phyloP scores from a whole-genome alignment of 2,888 invertebrate genomes.

The Agonopterix heracliana region DNA sequence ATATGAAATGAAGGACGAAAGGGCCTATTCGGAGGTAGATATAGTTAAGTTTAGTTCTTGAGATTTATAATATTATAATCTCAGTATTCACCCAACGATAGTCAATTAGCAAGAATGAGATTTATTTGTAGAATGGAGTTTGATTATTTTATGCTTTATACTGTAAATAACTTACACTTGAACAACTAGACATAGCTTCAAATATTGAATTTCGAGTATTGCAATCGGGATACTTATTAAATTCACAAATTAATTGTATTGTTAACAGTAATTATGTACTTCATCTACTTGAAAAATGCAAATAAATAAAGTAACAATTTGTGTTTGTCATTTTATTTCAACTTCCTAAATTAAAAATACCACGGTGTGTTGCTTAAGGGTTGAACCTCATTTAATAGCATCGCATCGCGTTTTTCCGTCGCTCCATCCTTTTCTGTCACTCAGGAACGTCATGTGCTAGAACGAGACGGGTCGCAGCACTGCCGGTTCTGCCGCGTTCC shows the following conservation, averaged over 20 bases:
- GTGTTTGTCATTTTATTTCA: constrained; percentile 13
- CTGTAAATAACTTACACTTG: constrained; percentile 52
- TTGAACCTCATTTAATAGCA: too few relatives aligned
- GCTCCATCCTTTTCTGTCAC: too few relatives aligned
- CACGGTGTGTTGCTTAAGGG: too few relatives aligned
- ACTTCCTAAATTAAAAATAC: neutral
- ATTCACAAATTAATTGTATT: constrained; percentile 52
- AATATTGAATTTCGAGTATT: constrained; percentile 35
- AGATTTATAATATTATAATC: constrained; percentile 40
- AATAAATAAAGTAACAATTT: constrained; percentile 46
- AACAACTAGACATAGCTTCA: constrained; percentile 32
- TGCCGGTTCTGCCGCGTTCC: too few relatives aligned
- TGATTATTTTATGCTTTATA: constrained; percentile 43
- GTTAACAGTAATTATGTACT: constrained; percentile 60
- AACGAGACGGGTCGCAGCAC: too few relatives aligned
- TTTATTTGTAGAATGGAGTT: constrained; percentile 61
- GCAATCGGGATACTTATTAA: constrained; percentile 39
- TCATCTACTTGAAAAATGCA: constrained; percentile 51
- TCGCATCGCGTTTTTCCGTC: too few relatives aligned
- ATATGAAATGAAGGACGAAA: constrained; percentile 37
- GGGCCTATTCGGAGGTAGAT: constrained; percentile 51
- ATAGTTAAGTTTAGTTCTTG: constrained; percentile 54
- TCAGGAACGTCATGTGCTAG: too few relatives aligned
- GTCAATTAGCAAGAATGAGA: constrained; percentile 73
- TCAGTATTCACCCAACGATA: constrained; percentile 75